These are phyloP conservation scores for Callyntrura guangdongensis DNA, from an alignment of 2,888 invertebrate genomes.

Conservation along the genomic window DNA sequence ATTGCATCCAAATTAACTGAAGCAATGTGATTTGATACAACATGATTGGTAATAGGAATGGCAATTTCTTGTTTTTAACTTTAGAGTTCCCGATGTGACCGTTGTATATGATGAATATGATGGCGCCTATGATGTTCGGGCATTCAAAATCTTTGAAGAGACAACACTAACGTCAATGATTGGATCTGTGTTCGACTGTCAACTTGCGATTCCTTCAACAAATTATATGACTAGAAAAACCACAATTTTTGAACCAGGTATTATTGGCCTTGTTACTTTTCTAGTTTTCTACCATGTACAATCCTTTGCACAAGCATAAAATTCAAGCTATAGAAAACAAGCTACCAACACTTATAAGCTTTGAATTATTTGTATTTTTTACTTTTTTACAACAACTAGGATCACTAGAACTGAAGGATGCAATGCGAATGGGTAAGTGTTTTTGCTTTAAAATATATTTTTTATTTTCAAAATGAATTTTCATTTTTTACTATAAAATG, in stretches of 20 bases:
- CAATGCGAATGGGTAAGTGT: constrained; percentile 75
- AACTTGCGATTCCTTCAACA: constrained; percentile 85
- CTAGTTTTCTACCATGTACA: too few relatives aligned
- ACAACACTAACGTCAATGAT: constrained; percentile 81
- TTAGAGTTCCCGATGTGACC: constrained; percentile 64
- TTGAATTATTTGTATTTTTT: neutral
- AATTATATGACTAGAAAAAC: constrained; percentile 85
- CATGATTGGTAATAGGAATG: neutral
- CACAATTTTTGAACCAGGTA: constrained; percentile 85
- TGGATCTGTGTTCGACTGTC: constrained; percentile 85
- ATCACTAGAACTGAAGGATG: constrained; percentile 73
- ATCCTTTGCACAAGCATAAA: too few relatives aligned
- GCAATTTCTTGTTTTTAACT: neutral
- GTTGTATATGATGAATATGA: constrained; percentile 69
- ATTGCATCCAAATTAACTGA: constrained; percentile 15
- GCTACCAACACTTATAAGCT: too few relatives aligned
- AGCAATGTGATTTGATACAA: neutral
- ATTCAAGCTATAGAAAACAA: too few relatives aligned
- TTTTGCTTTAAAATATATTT: neutral
- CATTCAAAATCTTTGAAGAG: constrained; percentile 82
- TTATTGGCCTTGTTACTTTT: too few relatives aligned
- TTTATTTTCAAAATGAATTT: neutral
- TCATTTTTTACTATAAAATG: neutral
- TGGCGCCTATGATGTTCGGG: constrained; percentile 81
- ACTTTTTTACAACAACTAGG: constrained; percentile 12